phyloP scores from a whole-genome alignment of 2,113 vertebrate species.

The Suncus etruscus region DNA sequence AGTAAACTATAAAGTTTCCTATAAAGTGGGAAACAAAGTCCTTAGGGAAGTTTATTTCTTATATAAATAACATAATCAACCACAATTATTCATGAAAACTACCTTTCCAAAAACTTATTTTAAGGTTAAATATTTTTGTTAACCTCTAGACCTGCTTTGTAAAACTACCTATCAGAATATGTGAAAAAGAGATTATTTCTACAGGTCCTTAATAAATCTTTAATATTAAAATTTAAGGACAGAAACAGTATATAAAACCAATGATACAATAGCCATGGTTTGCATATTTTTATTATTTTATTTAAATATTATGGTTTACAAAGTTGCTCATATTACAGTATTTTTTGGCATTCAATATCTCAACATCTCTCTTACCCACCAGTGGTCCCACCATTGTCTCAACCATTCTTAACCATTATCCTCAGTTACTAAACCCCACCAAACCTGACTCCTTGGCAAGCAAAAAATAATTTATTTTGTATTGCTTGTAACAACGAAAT shows the following conservation, averaged over 20 bases:
- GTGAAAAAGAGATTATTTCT: background rate
- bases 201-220: background rate
- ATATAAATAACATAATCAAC: background rate
- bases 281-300: background rate
- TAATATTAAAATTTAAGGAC: background rate
- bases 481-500: too few relatives aligned
- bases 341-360: too few relatives aligned
- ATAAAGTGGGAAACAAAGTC: too few relatives aligned
- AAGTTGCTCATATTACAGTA: too few relatives aligned
- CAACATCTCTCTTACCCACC: too few relatives aligned
- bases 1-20: too few relatives aligned
- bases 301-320: too few relatives aligned
- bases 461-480: too few relatives aligned
- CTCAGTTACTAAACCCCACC: too few relatives aligned
- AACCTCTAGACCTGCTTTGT: background rate
- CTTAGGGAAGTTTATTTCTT: background rate
- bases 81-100: background rate
- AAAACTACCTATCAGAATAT: background rate
- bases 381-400: too few relatives aligned
- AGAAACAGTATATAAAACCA: background rate
- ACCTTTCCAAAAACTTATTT: background rate
- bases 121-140: background rate
- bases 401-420: too few relatives aligned
- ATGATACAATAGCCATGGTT: background rate
- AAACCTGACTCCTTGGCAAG: too few relatives aligned